These are phyloP conservation scores for Blennius ocellaris DNA, from an alignment of 2,113 vertebrate genomes.

Conservation along the genomic window DNA sequence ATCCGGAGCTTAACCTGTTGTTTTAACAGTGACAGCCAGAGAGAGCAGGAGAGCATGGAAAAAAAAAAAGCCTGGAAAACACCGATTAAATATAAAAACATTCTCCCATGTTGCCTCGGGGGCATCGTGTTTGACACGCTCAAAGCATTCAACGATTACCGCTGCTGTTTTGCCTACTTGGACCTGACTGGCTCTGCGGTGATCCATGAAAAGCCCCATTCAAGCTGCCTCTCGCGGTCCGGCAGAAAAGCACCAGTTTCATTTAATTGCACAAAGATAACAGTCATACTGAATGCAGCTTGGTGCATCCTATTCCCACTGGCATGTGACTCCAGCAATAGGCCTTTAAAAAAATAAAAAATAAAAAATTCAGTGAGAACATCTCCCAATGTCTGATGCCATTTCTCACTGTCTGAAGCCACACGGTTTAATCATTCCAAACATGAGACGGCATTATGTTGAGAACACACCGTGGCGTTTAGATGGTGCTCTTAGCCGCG, in stretches of 20 bases:
- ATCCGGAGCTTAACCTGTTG: no score
- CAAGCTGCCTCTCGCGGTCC: constrained; percentile 12
- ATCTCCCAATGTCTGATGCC: neutral
- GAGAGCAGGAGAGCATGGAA: neutral
- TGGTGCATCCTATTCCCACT: neutral
- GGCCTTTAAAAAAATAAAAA: no score
- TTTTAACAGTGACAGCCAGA: no score
- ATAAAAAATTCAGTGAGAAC: neutral
- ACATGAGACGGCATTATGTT: constrained; percentile 1
- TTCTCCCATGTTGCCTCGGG: neutral
- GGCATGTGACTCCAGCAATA: neutral
- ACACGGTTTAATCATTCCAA: neutral
- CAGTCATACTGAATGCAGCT: neutral
- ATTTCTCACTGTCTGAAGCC: neutral
- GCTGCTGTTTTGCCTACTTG: neutral
- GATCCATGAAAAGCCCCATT: constrained; percentile 38
- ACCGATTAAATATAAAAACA: neutral
- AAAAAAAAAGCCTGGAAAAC: neutral
- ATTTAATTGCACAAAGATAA: neutral
- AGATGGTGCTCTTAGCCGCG: neutral
- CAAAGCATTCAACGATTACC: constrained; percentile 29
- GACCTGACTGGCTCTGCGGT: constrained; percentile 39
- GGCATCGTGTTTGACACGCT: constrained; percentile 1
- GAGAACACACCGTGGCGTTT: neutral
- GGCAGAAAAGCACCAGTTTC: neutral